phyloP scores from a whole-genome alignment of 2,113 vertebrate genomes.

The Albula goreensis region DNA sequence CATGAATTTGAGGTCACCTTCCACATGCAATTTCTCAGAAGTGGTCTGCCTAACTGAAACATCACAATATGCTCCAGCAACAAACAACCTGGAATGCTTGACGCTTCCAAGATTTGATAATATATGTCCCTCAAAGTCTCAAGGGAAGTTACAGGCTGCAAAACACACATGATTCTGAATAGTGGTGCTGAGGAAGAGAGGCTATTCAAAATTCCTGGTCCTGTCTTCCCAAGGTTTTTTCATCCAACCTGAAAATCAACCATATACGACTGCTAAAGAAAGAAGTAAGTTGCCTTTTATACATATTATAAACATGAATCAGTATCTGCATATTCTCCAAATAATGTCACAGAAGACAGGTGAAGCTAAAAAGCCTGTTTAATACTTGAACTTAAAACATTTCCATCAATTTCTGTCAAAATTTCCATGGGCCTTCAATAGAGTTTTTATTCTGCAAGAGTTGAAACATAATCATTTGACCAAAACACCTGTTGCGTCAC shows the following conservation, averaged over 20 bases:
- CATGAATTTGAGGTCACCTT: not conserved
- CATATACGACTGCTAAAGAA: not conserved
- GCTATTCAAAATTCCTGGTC: not conserved
- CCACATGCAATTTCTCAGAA: not conserved
- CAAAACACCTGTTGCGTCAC: not conserved
- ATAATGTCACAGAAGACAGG: not conserved
- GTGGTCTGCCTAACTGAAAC: not conserved
- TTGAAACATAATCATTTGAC: not conserved
- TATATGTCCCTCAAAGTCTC: not conserved
- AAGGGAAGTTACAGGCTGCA: not conserved
- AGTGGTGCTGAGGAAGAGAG: not conserved
- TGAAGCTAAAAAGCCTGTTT: not conserved
- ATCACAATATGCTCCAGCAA: not conserved
- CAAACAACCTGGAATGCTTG: not conserved
- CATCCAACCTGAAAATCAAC: not conserved
- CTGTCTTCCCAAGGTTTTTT: not conserved
- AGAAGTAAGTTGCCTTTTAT: too few relatives aligned
- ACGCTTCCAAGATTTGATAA: not conserved
- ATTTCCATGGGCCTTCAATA: not conserved
- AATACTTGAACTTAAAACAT: not conserved
- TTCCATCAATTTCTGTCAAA: not conserved
- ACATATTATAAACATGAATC: too few relatives aligned
- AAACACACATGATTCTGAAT: not conserved
- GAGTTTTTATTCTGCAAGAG: not conserved
- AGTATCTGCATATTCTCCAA: not conserved